Evolutionary conservation across 2,797 vertebrate species (phyloP).

Genomic region (Pteronotus mesoamericanus): DNA sequence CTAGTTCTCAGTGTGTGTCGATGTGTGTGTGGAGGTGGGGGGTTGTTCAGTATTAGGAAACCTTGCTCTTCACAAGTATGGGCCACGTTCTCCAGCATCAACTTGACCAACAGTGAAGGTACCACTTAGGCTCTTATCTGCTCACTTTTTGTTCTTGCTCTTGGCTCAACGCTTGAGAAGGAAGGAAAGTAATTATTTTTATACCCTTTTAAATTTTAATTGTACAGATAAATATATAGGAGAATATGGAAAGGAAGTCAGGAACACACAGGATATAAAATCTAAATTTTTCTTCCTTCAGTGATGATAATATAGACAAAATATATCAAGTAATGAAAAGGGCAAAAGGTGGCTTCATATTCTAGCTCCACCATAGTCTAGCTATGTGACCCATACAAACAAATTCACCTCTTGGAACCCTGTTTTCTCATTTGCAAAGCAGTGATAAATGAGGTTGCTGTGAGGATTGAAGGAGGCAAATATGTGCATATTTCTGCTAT

Average conservation of each 20-base stretch:
- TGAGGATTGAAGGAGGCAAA: background rate
- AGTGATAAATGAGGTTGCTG: background rate
- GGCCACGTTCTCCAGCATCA: background rate
- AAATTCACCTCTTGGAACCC: background rate
- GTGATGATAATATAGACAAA: background rate
- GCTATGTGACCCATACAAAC: background rate
- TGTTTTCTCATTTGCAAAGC: background rate
- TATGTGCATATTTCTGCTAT: background rate
- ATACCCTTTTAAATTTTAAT: background rate
- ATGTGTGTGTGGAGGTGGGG: no score
- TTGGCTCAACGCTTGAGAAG: background rate
- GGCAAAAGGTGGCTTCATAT: background rate
- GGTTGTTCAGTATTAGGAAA: background rate
- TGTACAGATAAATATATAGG: background rate
- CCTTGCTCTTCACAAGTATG: background rate
- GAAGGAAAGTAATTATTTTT: background rate
- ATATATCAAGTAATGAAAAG: background rate
- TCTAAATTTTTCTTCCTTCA: background rate
- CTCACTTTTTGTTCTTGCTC: background rate
- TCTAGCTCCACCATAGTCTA: background rate
- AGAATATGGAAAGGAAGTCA: background rate
- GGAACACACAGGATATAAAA: background rate
- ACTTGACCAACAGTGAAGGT: background rate
- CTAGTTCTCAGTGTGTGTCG: background rate
- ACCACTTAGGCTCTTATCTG: background rate